Percentiles rank a stretch among this genome's conserved stretches.
Conservation (phyloP, 2,888 invertebrate species). For the Boloria selene region DNA sequence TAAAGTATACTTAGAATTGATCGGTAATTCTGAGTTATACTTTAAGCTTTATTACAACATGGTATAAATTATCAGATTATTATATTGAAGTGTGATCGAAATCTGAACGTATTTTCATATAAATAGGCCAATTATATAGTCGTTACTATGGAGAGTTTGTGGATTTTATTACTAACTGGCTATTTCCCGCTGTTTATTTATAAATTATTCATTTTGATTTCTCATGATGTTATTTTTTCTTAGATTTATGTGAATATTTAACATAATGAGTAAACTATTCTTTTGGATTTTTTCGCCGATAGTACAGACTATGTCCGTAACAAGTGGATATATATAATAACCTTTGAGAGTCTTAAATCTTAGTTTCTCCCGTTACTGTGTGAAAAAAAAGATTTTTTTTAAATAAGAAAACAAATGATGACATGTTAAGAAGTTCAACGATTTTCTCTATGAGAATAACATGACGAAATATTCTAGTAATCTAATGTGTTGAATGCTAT, state of each 20-base stretch:
- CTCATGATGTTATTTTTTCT: constrained; percentile 4
- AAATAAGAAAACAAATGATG: too few relatives aligned
- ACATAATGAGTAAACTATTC: too few relatives aligned
- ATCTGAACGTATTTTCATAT: constrained; percentile 31
- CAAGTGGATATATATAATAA: too few relatives aligned
- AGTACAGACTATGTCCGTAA: too few relatives aligned
- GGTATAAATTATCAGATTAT: constrained; percentile 34
- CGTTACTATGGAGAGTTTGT: constrained; percentile 13
- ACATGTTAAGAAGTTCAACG: too few relatives aligned
- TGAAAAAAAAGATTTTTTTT: too few relatives aligned
- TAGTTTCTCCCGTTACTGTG: too few relatives aligned
- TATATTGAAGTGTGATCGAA: constrained; percentile 31
- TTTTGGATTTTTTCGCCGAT: too few relatives aligned
- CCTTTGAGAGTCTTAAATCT: too few relatives aligned
- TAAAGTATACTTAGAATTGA: constrained; percentile 18
- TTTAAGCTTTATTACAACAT: constrained; percentile 21
- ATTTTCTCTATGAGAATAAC: too few relatives aligned
- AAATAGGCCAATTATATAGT: constrained; percentile 30
- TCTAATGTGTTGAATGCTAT: too few relatives aligned
- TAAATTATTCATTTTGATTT: constrained; percentile 4
- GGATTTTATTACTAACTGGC: background rate
- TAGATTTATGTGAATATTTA: background rate
- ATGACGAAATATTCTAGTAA: too few relatives aligned
- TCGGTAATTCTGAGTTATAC: constrained; percentile 27
- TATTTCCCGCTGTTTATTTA: constrained; percentile 5